Evolutionary conservation across 2,888 invertebrate genomes (phyloP).

Genomic region (Drosophila formosana): DNA sequence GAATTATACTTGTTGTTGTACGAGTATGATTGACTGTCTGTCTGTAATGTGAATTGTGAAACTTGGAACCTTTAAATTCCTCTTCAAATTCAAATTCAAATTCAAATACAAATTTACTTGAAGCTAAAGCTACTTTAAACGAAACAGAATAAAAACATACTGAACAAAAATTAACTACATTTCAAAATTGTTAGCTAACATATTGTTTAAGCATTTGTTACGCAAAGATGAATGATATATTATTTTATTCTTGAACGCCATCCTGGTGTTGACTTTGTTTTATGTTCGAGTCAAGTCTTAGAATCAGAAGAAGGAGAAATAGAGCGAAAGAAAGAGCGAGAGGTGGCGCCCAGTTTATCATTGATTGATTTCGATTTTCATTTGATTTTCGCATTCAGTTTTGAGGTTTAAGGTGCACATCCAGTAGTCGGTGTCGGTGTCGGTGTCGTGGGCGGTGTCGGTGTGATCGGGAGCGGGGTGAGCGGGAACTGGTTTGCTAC

Average conservation of each 20-base stretch:
- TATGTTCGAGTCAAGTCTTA: constrained; percentile 8
- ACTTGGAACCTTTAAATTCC: constrained; percentile 12
- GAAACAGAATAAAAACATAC: constrained; percentile 19
- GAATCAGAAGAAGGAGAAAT: constrained; percentile 2
- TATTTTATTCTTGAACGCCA: neutral
- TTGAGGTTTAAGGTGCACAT: constrained; percentile 40
- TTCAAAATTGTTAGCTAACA: neutral
- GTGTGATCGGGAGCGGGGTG: constrained; percentile 36
- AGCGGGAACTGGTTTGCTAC: constrained; percentile 77
- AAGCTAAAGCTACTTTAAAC: constrained; percentile 40
- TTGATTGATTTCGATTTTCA: neutral
- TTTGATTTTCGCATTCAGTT: neutral
- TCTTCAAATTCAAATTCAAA: constrained; percentile 12
- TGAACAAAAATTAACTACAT: constrained; percentile 19
- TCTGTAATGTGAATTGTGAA: constrained; percentile 27
- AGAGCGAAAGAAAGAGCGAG: neutral
- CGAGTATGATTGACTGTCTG: constrained; percentile 28
- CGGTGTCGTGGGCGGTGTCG: constrained; percentile 27
- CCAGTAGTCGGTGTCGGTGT: constrained; percentile 36
- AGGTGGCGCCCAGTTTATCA: neutral
- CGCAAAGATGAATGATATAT: neutral
- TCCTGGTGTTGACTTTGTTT: constrained; percentile 1
- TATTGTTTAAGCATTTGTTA: constrained; percentile 10
- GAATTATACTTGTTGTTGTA: constrained; percentile 12
- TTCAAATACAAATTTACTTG: constrained; percentile 17